phyloP scores from a whole-genome alignment of 1,140 invertebrate genomes.

The Triops longicaudatus region DNA sequence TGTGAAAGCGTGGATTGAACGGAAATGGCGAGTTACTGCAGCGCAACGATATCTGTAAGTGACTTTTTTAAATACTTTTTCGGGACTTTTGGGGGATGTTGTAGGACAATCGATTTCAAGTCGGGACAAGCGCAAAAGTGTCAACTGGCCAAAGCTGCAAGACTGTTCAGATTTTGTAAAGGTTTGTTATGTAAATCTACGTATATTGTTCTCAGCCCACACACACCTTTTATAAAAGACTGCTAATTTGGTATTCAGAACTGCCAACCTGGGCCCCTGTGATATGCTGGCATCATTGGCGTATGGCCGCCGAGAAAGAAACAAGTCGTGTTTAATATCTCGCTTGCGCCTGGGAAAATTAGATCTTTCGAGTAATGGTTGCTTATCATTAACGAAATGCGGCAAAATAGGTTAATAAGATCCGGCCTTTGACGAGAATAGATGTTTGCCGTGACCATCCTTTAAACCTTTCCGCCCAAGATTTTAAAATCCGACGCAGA shows the following conservation, averaged over 20 bases:
- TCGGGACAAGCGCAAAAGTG: no score
- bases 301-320: neutral
- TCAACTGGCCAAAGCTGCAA: no score
- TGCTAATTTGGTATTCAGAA: conserved; percentile 1
- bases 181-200: neutral
- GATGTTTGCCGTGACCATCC: neutral
- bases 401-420: neutral
- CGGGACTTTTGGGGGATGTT: no score
- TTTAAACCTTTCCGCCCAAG: neutral
- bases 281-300: neutral
- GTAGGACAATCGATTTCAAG: no score
- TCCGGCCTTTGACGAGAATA: neutral
- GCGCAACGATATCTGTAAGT: no score
- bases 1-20: no score
- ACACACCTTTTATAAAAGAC: neutral
- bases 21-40: no score
- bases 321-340: neutral
- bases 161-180: neutral
- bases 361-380: neutral
- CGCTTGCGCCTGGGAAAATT: neutral
- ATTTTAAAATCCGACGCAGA: neutral
- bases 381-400: neutral
- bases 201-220: neutral
- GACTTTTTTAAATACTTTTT: no score
- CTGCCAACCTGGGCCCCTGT: neutral